Percentiles rank a stretch among this genome's conserved stretches.
Evolutionary conservation across 2,113 vertebrate species (phyloP).

Genomic region (Nesoenas mayeri): DNA sequence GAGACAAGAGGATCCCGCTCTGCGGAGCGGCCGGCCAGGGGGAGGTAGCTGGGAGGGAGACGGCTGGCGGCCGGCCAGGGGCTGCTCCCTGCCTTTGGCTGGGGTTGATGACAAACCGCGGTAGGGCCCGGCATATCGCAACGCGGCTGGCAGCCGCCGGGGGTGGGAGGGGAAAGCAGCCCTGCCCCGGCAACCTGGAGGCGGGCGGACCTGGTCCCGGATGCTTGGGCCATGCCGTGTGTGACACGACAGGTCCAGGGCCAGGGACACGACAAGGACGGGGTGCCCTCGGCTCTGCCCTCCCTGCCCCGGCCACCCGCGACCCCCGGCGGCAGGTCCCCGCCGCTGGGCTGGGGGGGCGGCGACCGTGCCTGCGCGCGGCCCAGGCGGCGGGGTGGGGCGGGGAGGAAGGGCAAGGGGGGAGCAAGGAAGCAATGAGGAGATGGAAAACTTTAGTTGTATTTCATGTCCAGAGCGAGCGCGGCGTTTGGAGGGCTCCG

Average conservation of each 20-base stretch:
- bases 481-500: background rate
- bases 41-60: conserved; percentile 73
- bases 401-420: too few species aligned
- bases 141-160: conserved; percentile 16
- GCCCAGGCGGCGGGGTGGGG: background rate
- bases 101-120: conserved; percentile 42
- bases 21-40: conserved; percentile 53
- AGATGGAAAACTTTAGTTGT: background rate
- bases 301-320: background rate
- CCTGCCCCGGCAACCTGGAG: background rate
- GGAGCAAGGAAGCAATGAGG: background rate
- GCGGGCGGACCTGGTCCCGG: background rate
- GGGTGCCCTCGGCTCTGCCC: background rate
- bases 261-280: too few species aligned
- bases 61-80: conserved; percentile 69
- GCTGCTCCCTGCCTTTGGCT: conserved; percentile 62
- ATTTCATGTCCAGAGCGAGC: background rate
- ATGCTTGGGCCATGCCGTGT: background rate
- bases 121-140: conserved; percentile 60
- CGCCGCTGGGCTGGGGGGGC: too few species aligned
- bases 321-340: background rate
- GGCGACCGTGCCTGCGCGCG: background rate
- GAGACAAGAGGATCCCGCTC: conserved; percentile 75
- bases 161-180: background rate
- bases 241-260: background rate